Percentiles rank a stretch among this genome's conserved stretches.
Conservation (phyloP, 2,888 invertebrate species). For the Drosophila birchii region DNA sequence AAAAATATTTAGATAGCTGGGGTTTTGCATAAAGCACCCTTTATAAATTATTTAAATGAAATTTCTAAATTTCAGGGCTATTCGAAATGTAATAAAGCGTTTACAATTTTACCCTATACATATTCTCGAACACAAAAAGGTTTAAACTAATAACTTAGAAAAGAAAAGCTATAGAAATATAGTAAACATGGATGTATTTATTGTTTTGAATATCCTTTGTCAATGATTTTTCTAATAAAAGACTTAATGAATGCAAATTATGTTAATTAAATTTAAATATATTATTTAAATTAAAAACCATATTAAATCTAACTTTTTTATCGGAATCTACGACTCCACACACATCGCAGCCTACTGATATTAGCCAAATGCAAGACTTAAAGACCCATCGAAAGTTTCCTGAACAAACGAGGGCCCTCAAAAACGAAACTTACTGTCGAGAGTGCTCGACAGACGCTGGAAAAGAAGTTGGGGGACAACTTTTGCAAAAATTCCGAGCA, state of each 20-base stretch:
- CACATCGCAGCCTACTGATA: conserved; percentile 1
- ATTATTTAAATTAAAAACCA: too few relatives aligned
- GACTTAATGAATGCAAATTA: not conserved
- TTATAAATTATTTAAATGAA: not conserved
- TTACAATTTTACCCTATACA: not conserved
- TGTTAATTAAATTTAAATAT: not conserved
- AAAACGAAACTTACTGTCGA: conserved; percentile 39
- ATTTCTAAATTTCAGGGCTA: too few relatives aligned
- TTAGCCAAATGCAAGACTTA: conserved; percentile 24
- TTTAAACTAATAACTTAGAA: too few relatives aligned
- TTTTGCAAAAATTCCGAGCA: conserved; percentile 28
- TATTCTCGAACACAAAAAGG: not conserved
- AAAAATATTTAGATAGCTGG: not conserved
- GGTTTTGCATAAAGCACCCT: not conserved
- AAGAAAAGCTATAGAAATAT: not conserved
- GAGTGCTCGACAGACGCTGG: conserved; percentile 41
- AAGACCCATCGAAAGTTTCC: conserved; percentile 44
- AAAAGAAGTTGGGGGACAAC: conserved; percentile 25
- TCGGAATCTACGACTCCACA: too few relatives aligned
- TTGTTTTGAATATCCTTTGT: not conserved
- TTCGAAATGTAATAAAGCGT: too few relatives aligned
- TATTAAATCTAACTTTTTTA: too few relatives aligned
- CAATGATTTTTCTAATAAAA: too few relatives aligned
- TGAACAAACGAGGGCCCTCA: conserved; percentile 18
- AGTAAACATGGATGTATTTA: too few relatives aligned